phyloP scores from a whole-genome alignment of 92 coral and sea anemone species.

The Zoanthus gigantus region DNA sequence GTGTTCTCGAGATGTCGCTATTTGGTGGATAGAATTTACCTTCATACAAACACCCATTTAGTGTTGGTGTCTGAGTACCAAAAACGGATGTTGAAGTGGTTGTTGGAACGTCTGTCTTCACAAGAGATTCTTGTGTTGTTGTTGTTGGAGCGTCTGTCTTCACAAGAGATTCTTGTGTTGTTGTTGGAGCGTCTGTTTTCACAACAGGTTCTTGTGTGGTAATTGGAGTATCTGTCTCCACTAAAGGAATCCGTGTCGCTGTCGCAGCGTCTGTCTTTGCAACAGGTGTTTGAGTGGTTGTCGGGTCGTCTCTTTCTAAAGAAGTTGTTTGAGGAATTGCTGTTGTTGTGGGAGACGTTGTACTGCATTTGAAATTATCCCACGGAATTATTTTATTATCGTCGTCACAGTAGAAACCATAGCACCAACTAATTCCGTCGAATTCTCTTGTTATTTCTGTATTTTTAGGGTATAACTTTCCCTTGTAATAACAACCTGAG shows the following conservation, averaged over 20 bases:
- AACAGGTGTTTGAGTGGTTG: background rate
- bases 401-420: background rate
- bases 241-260: background rate
- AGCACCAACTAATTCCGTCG: slow-evolving; percentile 32
- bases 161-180: background rate
- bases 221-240: no score
- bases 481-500: background rate
- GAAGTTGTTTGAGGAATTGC: background rate
- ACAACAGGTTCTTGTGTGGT: background rate
- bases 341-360: background rate
- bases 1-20: background rate
- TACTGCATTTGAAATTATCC: slow-evolving; percentile 8
- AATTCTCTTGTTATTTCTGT: background rate
- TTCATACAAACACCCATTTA: slow-evolving; percentile 5
- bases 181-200: no score
- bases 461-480: slow-evolving; percentile 5
- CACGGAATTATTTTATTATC: background rate
- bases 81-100: background rate
- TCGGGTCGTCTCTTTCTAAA: background rate
- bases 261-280: background rate
- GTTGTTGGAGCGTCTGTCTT: no score
- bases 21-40: slow-evolving; percentile 8
- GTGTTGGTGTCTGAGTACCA: background rate
- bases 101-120: no score
- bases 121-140: no score